Evolutionary conservation across 2,113 vertebrate species (phyloP), one percentile per base, ranked within the genome.

Genomic region (Oryzias curvinotus): DNA sequence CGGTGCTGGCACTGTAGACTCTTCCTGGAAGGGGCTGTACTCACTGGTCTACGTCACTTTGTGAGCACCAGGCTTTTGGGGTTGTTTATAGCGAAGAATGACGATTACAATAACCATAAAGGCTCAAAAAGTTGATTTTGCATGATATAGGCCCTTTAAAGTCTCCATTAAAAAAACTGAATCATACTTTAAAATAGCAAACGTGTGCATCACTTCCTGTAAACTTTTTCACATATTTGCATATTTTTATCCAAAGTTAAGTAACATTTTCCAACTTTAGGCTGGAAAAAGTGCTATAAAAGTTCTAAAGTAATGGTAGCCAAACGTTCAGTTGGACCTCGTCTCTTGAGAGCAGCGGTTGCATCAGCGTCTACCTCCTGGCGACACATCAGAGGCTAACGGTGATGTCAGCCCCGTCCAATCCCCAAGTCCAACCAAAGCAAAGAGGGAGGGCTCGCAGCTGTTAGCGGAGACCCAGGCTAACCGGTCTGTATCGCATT

Each of bases 311-410:
- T 12, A 36, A 2, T 36, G 30, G 30, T 7, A 8, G 30, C 30
- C 7, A 8, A 36, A 36, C 36, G 10, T 12, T 47, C 45, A 47
- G 45, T 47, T 63, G 7, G 7, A 19, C 30, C 19, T 15, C 50
- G 55, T 70, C 49, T 51, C 28, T 36, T 62, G 25, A 2, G 6
- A 68, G n/a, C 47, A 77, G 73, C 46, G 52, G 78, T 89, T 89
- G 87, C 89, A 84, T 86, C 86, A 89, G 89, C 65, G 52, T 54
- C 44, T 59, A 84, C 84, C 82, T 90, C 87, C 85, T 76, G 77
- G 78, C 71, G 85, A 78, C 71, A 54, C 48, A 70, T 83, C 73
- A 67, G 14, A 64, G 45, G 52, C 61, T 10, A 67, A 73, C 65
- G 44, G 76, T 87, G 89, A 86, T 64, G 82, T 87, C 85, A 90